Percentiles rank a stretch among this genome's conserved stretches.
Evolutionary conservation across 2,797 vertebrate genomes (phyloP).

Genomic region (Cetoscarus ocellatus): DNA sequence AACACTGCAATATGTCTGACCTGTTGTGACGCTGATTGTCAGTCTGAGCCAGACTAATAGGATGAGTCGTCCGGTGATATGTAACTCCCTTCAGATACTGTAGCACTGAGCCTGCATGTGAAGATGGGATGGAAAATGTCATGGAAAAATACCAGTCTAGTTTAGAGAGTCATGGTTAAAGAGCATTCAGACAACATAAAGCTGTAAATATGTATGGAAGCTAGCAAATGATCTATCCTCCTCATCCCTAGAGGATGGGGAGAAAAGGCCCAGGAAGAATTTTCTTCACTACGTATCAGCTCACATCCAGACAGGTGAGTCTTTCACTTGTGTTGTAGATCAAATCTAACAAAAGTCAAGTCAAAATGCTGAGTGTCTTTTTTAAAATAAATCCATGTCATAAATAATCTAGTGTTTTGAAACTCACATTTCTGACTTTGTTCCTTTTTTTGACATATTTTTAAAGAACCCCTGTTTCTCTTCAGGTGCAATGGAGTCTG

Average conservation of each 20-base stretch:
- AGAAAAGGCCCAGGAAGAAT: slow-evolving; percentile 23
- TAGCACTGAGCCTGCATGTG: neutral
- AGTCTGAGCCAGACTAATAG: slow-evolving; percentile 5
- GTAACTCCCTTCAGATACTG: neutral
- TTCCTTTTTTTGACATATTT: neutral
- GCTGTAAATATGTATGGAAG: slow-evolving; percentile 19
- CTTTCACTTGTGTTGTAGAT: neutral
- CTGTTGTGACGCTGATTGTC: neutral
- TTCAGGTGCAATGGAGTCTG: slow-evolving; percentile 69
- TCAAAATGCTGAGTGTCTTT: neutral
- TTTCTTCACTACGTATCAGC: neutral
- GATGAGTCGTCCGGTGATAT: slow-evolving; percentile 23
- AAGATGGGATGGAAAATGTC: neutral
- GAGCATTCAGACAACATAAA: slow-evolving; percentile 1
- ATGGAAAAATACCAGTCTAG: slow-evolving; percentile 46
- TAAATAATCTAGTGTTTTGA: neutral
- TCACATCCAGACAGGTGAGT: slow-evolving; percentile 21
- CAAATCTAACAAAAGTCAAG: neutral
- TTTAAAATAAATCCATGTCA: neutral
- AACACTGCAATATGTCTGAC: slow-evolving; percentile 15
- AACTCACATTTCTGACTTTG: neutral
- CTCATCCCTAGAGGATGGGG: neutral
- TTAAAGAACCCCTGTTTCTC: neutral
- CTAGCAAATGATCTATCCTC: slow-evolving; percentile 44
- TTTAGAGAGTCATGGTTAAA: slow-evolving; percentile 34